These are phyloP conservation scores for Drosophila repleta DNA, from an alignment of 1,140 invertebrate species.

Conservation along the genomic window DNA sequence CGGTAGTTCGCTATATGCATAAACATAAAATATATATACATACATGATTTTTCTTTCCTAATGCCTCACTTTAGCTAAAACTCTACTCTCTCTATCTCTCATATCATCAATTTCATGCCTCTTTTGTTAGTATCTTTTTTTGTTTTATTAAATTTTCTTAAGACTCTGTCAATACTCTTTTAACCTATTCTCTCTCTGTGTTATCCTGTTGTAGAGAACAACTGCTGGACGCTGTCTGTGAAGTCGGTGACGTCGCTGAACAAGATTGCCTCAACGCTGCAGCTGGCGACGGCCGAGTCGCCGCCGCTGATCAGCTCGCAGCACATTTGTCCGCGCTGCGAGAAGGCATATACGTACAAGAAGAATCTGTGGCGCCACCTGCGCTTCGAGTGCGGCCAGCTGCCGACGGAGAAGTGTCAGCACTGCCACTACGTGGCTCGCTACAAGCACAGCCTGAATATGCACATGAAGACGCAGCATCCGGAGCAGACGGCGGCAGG, in stretches of 20 bases:
- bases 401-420: slow-evolving; percentile 86
- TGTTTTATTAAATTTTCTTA: neutral
- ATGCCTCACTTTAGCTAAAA: slow-evolving; percentile 34
- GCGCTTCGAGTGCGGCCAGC: slow-evolving; percentile 86
- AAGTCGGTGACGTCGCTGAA: slow-evolving; percentile 81
- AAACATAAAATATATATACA: slow-evolving; percentile 11
- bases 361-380: slow-evolving; percentile 86
- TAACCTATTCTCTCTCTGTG: slow-evolving; percentile 76
- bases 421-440: slow-evolving; percentile 86
- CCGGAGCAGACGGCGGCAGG: slow-evolving; percentile 42
- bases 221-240: slow-evolving; percentile 71
- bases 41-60: slow-evolving; percentile 26
- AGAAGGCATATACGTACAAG: slow-evolving; percentile 86
- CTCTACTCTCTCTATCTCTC: too few relatives aligned
- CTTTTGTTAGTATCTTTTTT: neutral
- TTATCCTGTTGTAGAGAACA: slow-evolving; percentile 65
- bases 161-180: slow-evolving; percentile 1
- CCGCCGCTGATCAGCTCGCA: slow-evolving; percentile 24
- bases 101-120: slow-evolving; percentile 25
- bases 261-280: slow-evolving; percentile 46
- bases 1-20: slow-evolving; percentile 27
- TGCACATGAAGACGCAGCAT: slow-evolving; percentile 84
- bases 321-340: slow-evolving; percentile 85
- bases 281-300: neutral
- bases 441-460: slow-evolving; percentile 85